Evolutionary conservation across 2,888 invertebrate species (phyloP).

Genomic region (Allacma fusca): DNA sequence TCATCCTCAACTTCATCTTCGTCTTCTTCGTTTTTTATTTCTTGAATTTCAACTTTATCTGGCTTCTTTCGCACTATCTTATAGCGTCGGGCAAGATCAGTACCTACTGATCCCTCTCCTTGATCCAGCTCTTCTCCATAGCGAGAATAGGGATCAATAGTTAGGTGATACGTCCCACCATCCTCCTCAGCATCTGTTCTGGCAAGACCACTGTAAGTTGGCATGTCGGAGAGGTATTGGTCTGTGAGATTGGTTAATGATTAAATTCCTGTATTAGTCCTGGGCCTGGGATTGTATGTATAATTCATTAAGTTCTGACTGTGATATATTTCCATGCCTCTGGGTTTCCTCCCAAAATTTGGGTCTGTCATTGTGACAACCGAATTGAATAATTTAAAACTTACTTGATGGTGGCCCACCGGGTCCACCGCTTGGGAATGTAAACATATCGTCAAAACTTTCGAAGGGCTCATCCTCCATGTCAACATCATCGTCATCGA

Average conservation of each 20-base stretch:
- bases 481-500: slow-evolving; percentile 36
- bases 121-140: not conserved
- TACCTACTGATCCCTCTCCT: not conserved
- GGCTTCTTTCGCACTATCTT: slow-evolving; percentile 19
- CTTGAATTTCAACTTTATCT: not conserved
- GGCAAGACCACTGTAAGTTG: not conserved
- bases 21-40: slow-evolving; percentile 25
- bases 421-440: slow-evolving; percentile 42
- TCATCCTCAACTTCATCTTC: slow-evolving; percentile 40
- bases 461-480: slow-evolving; percentile 19
- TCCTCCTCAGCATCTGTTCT: not conserved
- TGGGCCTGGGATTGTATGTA: no score
- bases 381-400: not conserved
- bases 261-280: no score
- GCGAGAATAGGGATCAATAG: not conserved
- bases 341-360: no score
- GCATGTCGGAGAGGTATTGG: slow-evolving; percentile 16
- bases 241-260: slow-evolving; percentile 3
- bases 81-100: slow-evolving; percentile 2
- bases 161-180: not conserved
- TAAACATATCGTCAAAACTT: slow-evolving; percentile 30
- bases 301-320: no score
- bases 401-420: slow-evolving; percentile 44
- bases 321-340: no score
- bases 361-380: no score